These are phyloP conservation scores for Heliconius ismenius DNA, from an alignment of 2,888 invertebrate genomes.

Conservation along the genomic window DNA sequence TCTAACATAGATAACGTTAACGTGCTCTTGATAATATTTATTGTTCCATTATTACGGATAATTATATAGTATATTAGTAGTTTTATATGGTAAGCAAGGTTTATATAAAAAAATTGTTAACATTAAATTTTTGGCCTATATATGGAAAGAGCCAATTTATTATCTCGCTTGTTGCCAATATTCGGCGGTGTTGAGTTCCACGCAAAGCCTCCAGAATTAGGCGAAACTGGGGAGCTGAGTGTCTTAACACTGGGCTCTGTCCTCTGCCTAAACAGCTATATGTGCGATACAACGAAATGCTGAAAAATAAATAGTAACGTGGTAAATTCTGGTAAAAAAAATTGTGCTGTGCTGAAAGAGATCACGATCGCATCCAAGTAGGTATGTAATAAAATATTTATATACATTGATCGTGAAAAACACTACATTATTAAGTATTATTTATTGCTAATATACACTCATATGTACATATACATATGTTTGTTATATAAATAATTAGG, in stretches of 20 bases:
- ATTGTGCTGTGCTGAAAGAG: not conserved
- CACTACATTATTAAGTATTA: not conserved
- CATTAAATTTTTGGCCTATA: too few species aligned
- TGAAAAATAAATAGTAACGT: too few species aligned
- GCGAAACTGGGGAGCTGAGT: too few species aligned
- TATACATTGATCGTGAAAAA: not conserved
- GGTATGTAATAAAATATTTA: too few species aligned
- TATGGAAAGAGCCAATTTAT: not conserved
- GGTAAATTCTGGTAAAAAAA: not conserved
- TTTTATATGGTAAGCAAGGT: too few species aligned
- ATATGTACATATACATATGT: not conserved
- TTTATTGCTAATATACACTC: not conserved
- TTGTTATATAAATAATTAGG: not conserved
- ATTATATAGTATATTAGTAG: not conserved
- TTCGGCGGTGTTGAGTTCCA: not conserved
- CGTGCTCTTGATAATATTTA: slow-evolving; percentile 34
- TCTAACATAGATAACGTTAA: slow-evolving; percentile 6
- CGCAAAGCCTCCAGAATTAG: too few species aligned
- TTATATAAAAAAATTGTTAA: too few species aligned
- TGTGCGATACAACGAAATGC: too few species aligned
- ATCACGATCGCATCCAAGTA: not conserved
- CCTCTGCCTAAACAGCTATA: too few species aligned
- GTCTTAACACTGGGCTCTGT: too few species aligned
- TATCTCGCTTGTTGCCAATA: not conserved
- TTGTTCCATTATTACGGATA: slow-evolving; percentile 26